Evolutionary conservation across 2,113 vertebrate species (phyloP).

Genomic region (Myiozetetes cayanensis): DNA sequence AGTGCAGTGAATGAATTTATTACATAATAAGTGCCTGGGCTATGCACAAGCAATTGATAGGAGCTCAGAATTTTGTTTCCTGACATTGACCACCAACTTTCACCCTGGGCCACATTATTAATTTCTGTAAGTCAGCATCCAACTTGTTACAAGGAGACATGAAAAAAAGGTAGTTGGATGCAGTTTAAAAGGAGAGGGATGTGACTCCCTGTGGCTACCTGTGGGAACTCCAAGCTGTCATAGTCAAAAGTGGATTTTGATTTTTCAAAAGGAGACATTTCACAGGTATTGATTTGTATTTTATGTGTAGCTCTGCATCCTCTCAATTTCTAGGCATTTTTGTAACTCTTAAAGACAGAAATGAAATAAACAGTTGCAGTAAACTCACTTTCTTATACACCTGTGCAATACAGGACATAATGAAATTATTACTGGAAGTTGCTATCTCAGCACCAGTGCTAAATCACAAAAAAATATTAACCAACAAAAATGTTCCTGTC

Average conservation of each 20-base stretch:
- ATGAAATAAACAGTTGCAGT: background rate
- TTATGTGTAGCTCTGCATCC: background rate
- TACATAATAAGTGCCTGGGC: background rate
- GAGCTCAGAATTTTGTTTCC: background rate
- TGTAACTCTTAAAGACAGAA: background rate
- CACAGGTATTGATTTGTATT: background rate
- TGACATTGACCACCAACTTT: background rate
- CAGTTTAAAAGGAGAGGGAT: background rate
- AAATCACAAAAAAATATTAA: background rate
- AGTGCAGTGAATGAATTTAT: constrained; percentile 26
- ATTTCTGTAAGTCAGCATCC: background rate
- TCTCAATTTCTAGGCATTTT: background rate
- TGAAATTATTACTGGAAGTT: background rate
- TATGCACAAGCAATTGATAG: background rate
- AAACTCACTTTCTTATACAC: background rate
- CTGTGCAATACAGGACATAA: background rate
- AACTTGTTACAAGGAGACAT: background rate
- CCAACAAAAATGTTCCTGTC: background rate
- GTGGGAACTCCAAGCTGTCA: accelerated
- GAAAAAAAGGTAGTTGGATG: background rate
- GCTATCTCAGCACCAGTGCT: background rate
- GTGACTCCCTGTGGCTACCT: background rate
- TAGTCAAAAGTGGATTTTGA: background rate
- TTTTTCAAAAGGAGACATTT: background rate
- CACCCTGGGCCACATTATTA: background rate